These are phyloP conservation scores for Drosophila cracens DNA, from an alignment of 2,888 invertebrate genomes.

Conservation along the genomic window DNA sequence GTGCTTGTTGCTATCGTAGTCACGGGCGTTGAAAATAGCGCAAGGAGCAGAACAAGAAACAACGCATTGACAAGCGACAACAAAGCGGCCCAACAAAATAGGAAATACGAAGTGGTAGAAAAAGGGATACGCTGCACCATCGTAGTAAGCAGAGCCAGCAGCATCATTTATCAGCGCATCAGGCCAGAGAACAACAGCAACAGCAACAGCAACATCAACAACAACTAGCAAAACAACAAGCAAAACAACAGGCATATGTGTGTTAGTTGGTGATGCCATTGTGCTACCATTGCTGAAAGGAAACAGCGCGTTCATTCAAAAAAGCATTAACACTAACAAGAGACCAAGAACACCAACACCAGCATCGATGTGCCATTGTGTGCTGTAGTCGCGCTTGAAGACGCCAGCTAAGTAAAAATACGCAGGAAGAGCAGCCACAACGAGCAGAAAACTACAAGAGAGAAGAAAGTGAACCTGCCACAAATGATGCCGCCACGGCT, in stretches of 20 bases:
- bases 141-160: constrained; percentile 38
- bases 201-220: constrained; percentile 6
- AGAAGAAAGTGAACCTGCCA: constrained; percentile 25
- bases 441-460: constrained; percentile 20
- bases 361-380: constrained; percentile 56
- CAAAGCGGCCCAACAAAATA: constrained; percentile 34
- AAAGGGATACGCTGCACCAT: constrained; percentile 53
- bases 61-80: constrained; percentile 69
- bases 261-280: constrained; percentile 47
- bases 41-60: constrained; percentile 27
- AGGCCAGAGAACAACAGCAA: constrained; percentile 35
- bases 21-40: constrained; percentile 13
- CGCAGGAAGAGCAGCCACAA: constrained; percentile 16
- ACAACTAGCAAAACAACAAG: not conserved
- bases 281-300: constrained; percentile 66
- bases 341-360: constrained; percentile 35
- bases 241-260: constrained; percentile 57
- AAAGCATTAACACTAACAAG: constrained; percentile 78
- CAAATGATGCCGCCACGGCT: constrained; percentile 80
- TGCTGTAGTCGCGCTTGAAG: constrained; percentile 33
- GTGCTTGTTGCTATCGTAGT: constrained; percentile 32
- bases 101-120: constrained; percentile 8
- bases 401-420: constrained; percentile 21
- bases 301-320: constrained; percentile 76
- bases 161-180: constrained; percentile 79